Evolutionary conservation across 2,888 invertebrate species (phyloP).

Genomic region (Tenodera sinensis): DNA sequence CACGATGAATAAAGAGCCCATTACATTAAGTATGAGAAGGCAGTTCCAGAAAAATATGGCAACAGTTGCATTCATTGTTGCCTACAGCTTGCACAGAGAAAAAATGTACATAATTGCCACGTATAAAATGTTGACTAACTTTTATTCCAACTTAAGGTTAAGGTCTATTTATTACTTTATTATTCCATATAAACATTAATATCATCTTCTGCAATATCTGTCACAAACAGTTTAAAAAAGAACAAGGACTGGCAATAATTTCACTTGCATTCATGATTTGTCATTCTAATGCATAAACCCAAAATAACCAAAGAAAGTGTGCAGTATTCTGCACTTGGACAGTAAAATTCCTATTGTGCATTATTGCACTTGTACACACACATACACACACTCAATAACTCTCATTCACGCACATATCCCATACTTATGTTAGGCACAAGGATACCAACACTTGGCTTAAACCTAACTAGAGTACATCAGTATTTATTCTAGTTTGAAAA

Average conservation of each 20-base stretch:
- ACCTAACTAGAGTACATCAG: not conserved
- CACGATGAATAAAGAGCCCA: not conserved
- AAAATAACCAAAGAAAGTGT: not conserved
- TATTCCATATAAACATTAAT: constrained; percentile 1
- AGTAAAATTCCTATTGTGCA: not conserved
- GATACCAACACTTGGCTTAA: constrained; percentile 6
- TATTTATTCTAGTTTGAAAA: not conserved
- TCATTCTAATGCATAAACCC: not conserved
- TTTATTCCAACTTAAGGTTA: not conserved
- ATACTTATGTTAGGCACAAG: constrained; percentile 4
- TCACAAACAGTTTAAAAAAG: not conserved
- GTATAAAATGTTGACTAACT: not conserved
- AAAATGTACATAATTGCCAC: not conserved
- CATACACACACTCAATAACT: not conserved
- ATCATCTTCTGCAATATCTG: not conserved
- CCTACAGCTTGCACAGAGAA: not conserved
- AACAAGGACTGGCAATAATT: not conserved
- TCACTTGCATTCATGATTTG: not conserved
- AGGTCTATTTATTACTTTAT: not conserved
- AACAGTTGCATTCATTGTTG: not conserved
- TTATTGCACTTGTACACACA: not conserved
- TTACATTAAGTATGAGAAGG: not conserved
- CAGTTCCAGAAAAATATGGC: not conserved
- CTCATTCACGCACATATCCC: not conserved
- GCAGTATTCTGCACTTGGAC: not conserved